Conservation (phyloP, 2,113 vertebrate species). For the Triplophysa tibetana region DNA sequence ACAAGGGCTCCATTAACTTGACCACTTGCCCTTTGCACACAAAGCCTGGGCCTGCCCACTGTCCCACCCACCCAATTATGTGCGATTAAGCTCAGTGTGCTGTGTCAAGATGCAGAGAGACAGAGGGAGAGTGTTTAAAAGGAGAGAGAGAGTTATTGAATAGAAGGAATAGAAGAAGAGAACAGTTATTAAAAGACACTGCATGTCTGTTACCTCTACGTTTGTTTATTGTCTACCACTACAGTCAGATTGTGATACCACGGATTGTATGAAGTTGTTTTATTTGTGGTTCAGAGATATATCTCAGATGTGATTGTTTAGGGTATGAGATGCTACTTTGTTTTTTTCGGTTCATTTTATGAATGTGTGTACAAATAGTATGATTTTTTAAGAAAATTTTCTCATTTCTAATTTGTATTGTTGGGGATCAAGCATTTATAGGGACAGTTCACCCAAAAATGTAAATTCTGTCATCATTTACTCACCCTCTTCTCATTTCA, state of each 20-base stretch:
- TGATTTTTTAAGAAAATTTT: too few species aligned
- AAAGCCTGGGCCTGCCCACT: constrained; percentile 94
- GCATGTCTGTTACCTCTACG: constrained; percentile 33
- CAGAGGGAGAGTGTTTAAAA: constrained; percentile 61
- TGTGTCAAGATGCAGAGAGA: constrained; percentile 98
- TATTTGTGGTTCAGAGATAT: not conserved
- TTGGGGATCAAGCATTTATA: too few species aligned
- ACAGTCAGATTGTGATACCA: not conserved
- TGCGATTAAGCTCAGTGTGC: constrained; percentile 99
- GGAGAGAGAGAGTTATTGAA: constrained; percentile 52
- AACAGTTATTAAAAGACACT: constrained; percentile 50
- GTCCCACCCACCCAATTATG: constrained; percentile 99
- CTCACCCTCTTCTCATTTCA: too few species aligned
- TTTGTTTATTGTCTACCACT: not conserved
- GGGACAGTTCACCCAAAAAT: too few species aligned
- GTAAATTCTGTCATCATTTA: too few species aligned
- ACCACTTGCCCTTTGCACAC: constrained; percentile 99
- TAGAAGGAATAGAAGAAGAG: constrained; percentile 37
- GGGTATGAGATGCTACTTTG: not conserved
- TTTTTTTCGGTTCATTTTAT: too few species aligned
- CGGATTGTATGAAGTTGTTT: not conserved
- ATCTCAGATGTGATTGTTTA: not conserved
- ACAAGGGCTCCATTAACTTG: constrained; percentile 99
- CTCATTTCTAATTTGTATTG: too few species aligned
- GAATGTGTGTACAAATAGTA: too few species aligned